Conservation (phyloP, 2,113 vertebrate species). For the Thalassarche chlororhynchos region DNA sequence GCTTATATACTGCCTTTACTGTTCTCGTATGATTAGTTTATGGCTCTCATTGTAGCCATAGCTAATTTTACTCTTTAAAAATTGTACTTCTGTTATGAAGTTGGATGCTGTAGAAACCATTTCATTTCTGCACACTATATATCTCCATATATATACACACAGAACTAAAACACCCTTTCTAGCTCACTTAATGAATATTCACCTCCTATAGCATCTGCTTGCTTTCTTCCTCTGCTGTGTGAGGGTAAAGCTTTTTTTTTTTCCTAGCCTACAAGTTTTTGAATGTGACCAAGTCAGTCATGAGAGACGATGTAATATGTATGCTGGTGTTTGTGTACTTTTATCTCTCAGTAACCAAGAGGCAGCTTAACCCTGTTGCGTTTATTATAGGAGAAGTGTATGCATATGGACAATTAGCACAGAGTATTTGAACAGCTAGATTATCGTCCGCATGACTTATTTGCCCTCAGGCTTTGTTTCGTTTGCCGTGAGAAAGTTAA, state of each 20-base stretch:
- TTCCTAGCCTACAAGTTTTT: not conserved
- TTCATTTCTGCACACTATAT: not conserved
- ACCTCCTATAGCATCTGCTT: not conserved
- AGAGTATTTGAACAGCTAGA: not conserved
- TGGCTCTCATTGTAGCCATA: not conserved
- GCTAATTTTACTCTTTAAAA: not conserved
- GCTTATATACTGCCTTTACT: not conserved
- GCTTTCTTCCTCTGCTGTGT: not conserved
- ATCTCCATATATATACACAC: not conserved
- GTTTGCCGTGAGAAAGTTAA: not conserved
- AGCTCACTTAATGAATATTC: not conserved
- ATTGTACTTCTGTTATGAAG: not conserved
- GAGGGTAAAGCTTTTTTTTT: not conserved
- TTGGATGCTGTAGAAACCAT: not conserved
- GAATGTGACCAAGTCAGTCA: not conserved
- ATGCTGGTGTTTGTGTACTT: not conserved
- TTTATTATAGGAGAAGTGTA: not conserved
- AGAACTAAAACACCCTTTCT: not conserved
- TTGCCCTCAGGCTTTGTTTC: not conserved
- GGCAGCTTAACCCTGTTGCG: not conserved
- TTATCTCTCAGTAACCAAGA: not conserved
- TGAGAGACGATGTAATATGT: not conserved
- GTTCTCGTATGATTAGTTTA: not conserved
- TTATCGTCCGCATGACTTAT: fast-evolving
- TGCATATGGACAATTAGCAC: not conserved